Percentiles rank a stretch among this genome's conserved stretches.
Evolutionary conservation across 2,113 vertebrate genomes (phyloP).

Genomic region (Junco hyemalis): DNA sequence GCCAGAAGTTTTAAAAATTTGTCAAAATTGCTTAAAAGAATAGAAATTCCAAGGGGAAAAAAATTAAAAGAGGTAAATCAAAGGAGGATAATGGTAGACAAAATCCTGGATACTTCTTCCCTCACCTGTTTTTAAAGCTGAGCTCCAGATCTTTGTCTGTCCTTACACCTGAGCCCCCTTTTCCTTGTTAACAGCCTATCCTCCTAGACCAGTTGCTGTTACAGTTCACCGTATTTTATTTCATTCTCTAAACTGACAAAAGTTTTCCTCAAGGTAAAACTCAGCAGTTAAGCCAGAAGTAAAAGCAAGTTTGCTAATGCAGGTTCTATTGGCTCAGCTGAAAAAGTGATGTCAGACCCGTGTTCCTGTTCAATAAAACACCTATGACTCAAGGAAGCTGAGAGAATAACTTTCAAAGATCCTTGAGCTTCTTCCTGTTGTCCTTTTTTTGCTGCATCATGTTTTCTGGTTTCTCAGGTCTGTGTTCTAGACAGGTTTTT

Average conservation of each 20-base stretch:
- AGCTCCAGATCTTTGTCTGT: background rate
- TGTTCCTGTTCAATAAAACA: background rate
- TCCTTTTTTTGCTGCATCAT: background rate
- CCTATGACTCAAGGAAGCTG: background rate
- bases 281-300: background rate
- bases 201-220: background rate
- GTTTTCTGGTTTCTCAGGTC: background rate
- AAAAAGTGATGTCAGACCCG: background rate
- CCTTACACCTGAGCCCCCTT: background rate
- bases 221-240: background rate
- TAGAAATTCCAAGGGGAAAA: background rate
- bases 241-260: background rate
- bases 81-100: background rate
- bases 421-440: background rate
- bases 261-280: background rate
- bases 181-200: background rate
- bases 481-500: background rate
- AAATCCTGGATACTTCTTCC: background rate
- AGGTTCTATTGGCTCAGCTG: background rate
- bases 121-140: background rate
- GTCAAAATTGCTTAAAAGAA: background rate
- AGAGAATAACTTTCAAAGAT: background rate
- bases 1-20: background rate
- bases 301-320: background rate
- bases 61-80: background rate